phyloP scores from a whole-genome alignment of 1,140 invertebrate species.

The Cyrtorhinus lividipennis region DNA sequence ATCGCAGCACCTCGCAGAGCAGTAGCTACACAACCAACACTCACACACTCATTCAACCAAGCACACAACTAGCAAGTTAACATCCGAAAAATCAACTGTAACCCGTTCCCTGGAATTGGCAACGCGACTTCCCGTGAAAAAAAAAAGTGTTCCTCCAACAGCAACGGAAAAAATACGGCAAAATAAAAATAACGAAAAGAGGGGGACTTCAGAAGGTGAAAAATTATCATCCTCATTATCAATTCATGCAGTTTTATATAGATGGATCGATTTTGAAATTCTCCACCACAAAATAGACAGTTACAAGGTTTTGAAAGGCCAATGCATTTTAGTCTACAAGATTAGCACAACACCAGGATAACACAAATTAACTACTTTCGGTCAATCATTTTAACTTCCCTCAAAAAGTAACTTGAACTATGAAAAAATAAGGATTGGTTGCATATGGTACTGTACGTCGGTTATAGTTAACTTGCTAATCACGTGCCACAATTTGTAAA shows the following conservation, averaged over 20 bases:
- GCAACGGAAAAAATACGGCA: background rate
- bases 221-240: background rate
- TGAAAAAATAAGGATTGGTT: slow-evolving; percentile 15
- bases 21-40: slow-evolving; percentile 36
- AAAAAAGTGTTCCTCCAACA: too few relatives aligned
- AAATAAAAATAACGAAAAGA: slow-evolving; percentile 6
- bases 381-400: slow-evolving; percentile 7
- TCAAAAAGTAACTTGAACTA: slow-evolving; percentile 9
- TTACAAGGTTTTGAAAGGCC: slow-evolving; percentile 12
- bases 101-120: background rate
- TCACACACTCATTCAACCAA: slow-evolving; percentile 12
- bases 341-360: slow-evolving; percentile 20
- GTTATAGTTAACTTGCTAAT: slow-evolving; percentile 19
- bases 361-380: slow-evolving; percentile 17
- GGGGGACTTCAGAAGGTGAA: background rate
- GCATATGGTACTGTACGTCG: slow-evolving; percentile 11
- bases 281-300: slow-evolving; percentile 17
- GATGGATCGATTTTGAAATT: slow-evolving; percentile 12
- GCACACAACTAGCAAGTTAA: slow-evolving; percentile 21
- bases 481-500: slow-evolving; percentile 17
- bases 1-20: slow-evolving; percentile 51
- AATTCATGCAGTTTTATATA: slow-evolving; percentile 18
- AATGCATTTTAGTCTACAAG: slow-evolving; percentile 21
- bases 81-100: slow-evolving; percentile 6
- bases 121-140: background rate